phyloP scores from a whole-genome alignment of 2,797 vertebrate genomes.

The Capromys pilorides region DNA sequence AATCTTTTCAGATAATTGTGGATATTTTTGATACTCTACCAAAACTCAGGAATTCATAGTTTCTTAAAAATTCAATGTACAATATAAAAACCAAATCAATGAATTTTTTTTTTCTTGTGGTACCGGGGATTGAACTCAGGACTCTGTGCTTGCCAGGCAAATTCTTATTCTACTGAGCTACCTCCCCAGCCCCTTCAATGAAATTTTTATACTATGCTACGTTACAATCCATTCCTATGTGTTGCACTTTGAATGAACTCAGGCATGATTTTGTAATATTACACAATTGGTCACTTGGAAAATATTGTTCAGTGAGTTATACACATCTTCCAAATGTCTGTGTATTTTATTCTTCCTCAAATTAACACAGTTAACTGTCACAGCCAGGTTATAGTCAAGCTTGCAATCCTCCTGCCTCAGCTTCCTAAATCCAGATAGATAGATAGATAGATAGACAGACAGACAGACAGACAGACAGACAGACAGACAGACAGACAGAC shows the following conservation, averaged over 20 bases:
- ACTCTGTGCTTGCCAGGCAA: too few species aligned
- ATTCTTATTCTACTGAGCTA: too few species aligned
- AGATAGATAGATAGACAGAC: too few species aligned
- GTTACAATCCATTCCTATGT: background rate
- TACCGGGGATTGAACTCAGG: too few species aligned
- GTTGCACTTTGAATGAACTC: background rate
- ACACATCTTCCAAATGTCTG: background rate
- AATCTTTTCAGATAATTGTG: background rate
- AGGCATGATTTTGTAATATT: constrained; percentile 21
- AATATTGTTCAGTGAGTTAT: background rate
- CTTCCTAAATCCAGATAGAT: background rate
- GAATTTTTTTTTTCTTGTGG: background rate
- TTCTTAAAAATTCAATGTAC: constrained; percentile 44
- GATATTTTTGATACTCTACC: background rate
- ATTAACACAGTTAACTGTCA: background rate
- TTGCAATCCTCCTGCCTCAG: background rate
- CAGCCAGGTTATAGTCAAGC: background rate
- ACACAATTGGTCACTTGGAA: constrained; percentile 3
- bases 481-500: too few species aligned
- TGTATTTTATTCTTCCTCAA: background rate
- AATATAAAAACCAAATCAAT: constrained; percentile 23
- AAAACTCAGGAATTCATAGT: background rate
- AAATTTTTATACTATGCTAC: background rate
- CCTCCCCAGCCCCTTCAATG: background rate
- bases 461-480: too few species aligned